Evolutionary conservation across 2,113 vertebrate species (phyloP).

Genomic region (Lontra canadensis): DNA sequence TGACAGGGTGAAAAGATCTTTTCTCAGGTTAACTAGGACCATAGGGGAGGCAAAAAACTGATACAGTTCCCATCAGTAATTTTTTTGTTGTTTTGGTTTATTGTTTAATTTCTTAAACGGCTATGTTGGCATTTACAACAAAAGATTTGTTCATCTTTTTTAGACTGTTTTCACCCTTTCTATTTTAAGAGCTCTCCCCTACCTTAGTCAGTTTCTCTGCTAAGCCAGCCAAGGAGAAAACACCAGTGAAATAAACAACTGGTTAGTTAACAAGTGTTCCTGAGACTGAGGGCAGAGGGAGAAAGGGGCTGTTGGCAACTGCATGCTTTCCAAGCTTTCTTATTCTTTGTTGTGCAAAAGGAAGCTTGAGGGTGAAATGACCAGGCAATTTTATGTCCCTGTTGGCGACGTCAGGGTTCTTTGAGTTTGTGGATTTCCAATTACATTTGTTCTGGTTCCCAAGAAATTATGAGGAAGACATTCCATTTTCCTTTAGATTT

Average conservation of each 20-base stretch:
- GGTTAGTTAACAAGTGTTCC: constrained; percentile 60
- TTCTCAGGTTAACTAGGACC: neutral
- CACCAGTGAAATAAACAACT: constrained; percentile 47
- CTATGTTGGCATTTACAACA: neutral
- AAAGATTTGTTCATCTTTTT: neutral
- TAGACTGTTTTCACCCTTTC: constrained; percentile 34
- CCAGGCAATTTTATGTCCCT: neutral
- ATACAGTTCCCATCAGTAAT: neutral
- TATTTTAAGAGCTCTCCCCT: constrained; percentile 29
- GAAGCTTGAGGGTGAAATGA: neutral
- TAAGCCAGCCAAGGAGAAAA: constrained; percentile 68
- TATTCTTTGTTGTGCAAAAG: neutral
- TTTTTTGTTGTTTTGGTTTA: neutral
- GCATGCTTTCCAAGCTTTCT: neutral
- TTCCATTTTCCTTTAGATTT: neutral
- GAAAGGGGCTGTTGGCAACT: neutral
- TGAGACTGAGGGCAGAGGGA: neutral
- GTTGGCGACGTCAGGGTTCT: neutral
- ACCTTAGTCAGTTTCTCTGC: constrained; percentile 32
- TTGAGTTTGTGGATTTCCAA: neutral
- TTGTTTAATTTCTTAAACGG: neutral
- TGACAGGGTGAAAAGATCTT: neutral
- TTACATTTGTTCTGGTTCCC: neutral
- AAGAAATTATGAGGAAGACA: neutral
- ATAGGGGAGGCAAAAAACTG: neutral